phyloP scores from a whole-genome alignment of 2,888 invertebrate genomes.

The Chydorus sphaericus region DNA sequence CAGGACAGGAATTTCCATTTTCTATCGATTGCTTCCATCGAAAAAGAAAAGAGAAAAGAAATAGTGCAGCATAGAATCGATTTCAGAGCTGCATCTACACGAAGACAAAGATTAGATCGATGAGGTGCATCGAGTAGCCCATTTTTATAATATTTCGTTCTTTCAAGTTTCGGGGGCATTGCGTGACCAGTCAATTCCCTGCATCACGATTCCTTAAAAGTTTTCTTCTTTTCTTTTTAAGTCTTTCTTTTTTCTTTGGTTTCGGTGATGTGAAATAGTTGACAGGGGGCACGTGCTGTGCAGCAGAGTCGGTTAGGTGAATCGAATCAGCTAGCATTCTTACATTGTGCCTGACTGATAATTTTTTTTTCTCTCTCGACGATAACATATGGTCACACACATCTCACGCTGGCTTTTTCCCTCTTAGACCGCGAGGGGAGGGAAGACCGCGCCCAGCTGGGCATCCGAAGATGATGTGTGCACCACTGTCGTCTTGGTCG shows the following conservation, averaged over 20 bases:
- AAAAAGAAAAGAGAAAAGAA: not conserved
- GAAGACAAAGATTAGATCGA: not conserved
- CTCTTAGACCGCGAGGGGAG: too few species aligned
- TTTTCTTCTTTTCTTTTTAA: not conserved
- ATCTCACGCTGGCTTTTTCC: too few species aligned
- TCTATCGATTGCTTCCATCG: not conserved
- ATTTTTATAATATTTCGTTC: too few species aligned
- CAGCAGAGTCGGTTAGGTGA: not conserved
- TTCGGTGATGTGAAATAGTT: too few species aligned
- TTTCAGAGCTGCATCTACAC: not conserved
- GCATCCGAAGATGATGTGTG: too few species aligned
- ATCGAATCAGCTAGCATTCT: too few species aligned
- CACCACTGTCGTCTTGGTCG: too few species aligned
- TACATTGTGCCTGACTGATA: too few species aligned
- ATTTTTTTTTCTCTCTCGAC: too few species aligned
- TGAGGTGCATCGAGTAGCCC: not conserved
- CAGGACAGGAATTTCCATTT: not conserved
- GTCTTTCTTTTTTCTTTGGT: not conserved
- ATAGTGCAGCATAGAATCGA: not conserved
- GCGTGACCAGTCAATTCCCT: constrained; percentile 6
- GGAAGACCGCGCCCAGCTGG: too few species aligned
- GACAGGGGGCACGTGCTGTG: constrained; percentile 1
- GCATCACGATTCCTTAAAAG: constrained; percentile 3
- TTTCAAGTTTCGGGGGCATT: constrained; percentile 5
- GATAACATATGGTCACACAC: too few species aligned